Conservation (phyloP, 2,797 vertebrate species). For the Adelosebastes latens region DNA sequence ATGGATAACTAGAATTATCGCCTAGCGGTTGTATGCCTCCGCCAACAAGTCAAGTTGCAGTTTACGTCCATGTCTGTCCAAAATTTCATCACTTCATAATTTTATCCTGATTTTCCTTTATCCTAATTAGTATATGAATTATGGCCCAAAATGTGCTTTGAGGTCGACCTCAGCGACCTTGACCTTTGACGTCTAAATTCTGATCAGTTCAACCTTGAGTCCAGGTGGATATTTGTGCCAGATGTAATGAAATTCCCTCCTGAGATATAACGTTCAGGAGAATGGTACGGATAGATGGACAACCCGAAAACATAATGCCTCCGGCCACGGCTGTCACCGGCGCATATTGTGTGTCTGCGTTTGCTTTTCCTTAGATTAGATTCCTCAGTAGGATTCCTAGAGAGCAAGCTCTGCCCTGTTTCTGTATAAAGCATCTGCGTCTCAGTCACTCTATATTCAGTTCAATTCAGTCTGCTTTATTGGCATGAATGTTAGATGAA, state of each 20-base stretch:
- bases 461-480: constrained; percentile 41
- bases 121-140: not conserved
- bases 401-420: constrained; percentile 14
- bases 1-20: not conserved
- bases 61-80: not conserved
- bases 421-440: not conserved
- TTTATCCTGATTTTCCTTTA: not conserved
- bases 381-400: constrained; percentile 8
- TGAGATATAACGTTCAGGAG: too few species aligned
- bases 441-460: constrained; percentile 43
- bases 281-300: not conserved
- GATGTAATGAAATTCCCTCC: too few species aligned
- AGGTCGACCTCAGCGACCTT: not conserved
- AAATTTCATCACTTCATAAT: not conserved
- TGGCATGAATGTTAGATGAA: constrained; percentile 62
- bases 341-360: not conserved
- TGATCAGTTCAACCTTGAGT: too few species aligned
- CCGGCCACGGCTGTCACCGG: not conserved
- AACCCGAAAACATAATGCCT: not conserved
- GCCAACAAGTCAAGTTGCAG: not conserved
- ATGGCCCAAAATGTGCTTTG: not conserved
- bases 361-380: not conserved
- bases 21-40: not conserved
- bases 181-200: not conserved
- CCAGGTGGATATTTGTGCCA: too few species aligned